Evolutionary conservation across 2,888 invertebrate species (phyloP), one percentile per base, ranked within the genome.

Genomic region (Zonitis immaculata): DNA sequence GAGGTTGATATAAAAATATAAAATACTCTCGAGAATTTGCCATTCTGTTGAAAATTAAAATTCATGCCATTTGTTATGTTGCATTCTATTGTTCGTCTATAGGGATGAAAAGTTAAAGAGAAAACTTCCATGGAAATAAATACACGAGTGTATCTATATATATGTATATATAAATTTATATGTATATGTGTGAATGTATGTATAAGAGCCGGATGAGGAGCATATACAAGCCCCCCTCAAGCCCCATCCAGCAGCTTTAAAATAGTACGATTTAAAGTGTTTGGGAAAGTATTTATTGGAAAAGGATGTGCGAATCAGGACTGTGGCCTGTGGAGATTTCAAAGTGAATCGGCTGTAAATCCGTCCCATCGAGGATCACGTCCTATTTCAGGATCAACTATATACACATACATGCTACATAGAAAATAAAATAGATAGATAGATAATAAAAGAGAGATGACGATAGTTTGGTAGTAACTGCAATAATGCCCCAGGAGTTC

Each of bases 401-500:
- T n/a, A n/a, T n/a, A n/a, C n/a, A n/a, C 1, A 6, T 28, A 18
- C 18, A 35, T 18, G 3, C 35, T 18, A 47, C 30, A 47, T 32
- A 47, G 30, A 39, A 32, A 47, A 32, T 32, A 35, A 47, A 35
- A 39, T 39, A 39, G 32, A 47, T 22, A 47, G 18, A 39, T 39
- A 32, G 9, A 47, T 26, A 39, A 12, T 3, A 35, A 8, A 35
- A 47, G 49, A 56, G 26, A 52, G 48, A 52, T 35, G 35, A 43
- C 44, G 49, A 16, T 12, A 45, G 47, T 49, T 26, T n/a, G n/a
- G n/a, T n/a, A n/a, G n/a, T n/a, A 35, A 55, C 54, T 53, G 57
- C 55, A 58, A 51, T 60, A n/a, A n/a, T n/a, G 66, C 66, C 66
- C 63, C 65, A 65, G 67, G 66, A 68, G 60, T 58, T 56, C 54